Evolutionary conservation across 2,888 invertebrate genomes (phyloP).

Genomic region (Drosophila sordidapex): DNA sequence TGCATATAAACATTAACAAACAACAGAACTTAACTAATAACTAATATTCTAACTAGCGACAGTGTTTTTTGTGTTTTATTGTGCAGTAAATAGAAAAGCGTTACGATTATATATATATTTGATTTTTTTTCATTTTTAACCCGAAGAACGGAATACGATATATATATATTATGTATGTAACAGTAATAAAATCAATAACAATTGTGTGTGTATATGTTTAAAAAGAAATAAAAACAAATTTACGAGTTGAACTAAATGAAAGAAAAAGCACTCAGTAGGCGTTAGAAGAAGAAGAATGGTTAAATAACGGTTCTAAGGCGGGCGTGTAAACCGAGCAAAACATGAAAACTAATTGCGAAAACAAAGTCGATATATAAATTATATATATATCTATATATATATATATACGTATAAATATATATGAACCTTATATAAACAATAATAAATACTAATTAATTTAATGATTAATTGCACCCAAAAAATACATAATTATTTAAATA

Average conservation of each 20-base stretch:
- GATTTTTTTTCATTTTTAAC: conserved; percentile 33
- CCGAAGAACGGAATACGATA: conserved; percentile 13
- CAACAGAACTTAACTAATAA: conserved; percentile 48
- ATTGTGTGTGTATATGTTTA: conserved; percentile 62
- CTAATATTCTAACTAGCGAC: conserved; percentile 34
- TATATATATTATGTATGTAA: conserved; percentile 30
- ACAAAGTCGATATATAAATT: conserved; percentile 63
- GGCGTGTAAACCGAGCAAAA: conserved; percentile 11
- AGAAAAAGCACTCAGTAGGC: conserved; percentile 41
- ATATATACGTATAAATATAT: conserved; percentile 67
- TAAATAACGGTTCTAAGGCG: conserved; percentile 1
- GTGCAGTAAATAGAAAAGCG: conserved; percentile 58
- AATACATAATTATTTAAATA: conserved; percentile 83
- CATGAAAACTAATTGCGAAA: conserved; percentile 31
- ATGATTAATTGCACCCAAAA: conserved; percentile 83
- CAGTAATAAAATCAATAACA: conserved; percentile 39
- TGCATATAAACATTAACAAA: conserved; percentile 71
- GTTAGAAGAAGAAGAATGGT: conserved; percentile 22
- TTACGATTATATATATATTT: conserved; percentile 23
- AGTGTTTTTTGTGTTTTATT: conserved; percentile 36
- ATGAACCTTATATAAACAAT: conserved; percentile 83
- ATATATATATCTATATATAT: conserved; percentile 44
- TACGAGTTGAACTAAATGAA: conserved; percentile 40
- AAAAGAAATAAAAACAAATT: conserved; percentile 44
- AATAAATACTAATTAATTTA: conserved; percentile 83